A percentile compares a stretch with the other conserved stretches of the same genome.
Conservation (phyloP, 2,888 invertebrate species). For the Boloria euphrosyne region DNA sequence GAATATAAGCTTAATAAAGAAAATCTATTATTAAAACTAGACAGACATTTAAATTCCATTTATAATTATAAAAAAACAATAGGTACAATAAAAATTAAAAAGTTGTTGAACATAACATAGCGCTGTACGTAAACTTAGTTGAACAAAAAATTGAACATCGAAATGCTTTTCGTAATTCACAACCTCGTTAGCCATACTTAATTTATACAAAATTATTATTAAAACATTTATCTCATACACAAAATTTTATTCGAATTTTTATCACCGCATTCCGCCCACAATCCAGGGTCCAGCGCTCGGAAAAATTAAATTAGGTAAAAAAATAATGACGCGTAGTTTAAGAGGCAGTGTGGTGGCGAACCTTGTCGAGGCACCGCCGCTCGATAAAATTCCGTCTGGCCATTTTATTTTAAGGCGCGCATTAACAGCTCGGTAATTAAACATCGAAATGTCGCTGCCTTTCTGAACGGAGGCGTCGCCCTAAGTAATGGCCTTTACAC, state of each 20-base stretch:
- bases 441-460: conserved; percentile 67
- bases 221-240: conserved; percentile 9
- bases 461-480: conserved; percentile 58
- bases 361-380: conserved; percentile 42
- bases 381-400: conserved; percentile 64
- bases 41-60: no score
- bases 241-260: conserved; percentile 23
- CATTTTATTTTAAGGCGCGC: conserved; percentile 65
- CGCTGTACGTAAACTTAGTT: no score
- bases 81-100: no score
- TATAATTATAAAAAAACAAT: no score
- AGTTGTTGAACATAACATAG: no score
- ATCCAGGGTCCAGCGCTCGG: conserved; percentile 21
- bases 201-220: conserved; percentile 15
- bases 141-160: not conserved
- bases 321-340: conserved; percentile 43
- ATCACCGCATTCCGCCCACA: conserved; percentile 28
- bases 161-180: not conserved
- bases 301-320: conserved; percentile 39
- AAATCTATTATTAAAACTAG: no score
- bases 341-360: conserved; percentile 44
- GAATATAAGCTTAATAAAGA: no score
- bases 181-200: not conserved
- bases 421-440: conserved; percentile 73
- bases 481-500: conserved; percentile 60